phyloP scores from a whole-genome alignment of 2,113 vertebrate species.

The Nerophis ophidion region DNA sequence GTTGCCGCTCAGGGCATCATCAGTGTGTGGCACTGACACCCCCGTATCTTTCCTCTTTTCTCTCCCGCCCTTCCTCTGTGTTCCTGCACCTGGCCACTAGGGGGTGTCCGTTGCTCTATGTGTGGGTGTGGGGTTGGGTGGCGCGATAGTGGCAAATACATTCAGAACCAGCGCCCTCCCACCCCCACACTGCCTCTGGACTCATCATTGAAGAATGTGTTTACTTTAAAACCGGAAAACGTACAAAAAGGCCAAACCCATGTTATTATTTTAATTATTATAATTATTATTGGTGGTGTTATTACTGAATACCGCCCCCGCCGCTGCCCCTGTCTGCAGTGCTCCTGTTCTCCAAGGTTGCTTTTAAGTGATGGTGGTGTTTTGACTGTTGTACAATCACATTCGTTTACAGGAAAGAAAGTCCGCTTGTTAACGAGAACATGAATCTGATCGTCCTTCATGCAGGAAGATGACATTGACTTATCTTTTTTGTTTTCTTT shows the following conservation, averaged over 20 bases:
- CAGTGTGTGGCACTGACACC: constrained; percentile 71
- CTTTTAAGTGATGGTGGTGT: constrained; percentile 67
- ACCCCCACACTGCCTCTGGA: constrained; percentile 53
- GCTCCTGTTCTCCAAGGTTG: constrained; percentile 41
- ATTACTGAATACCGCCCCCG: constrained; percentile 43
- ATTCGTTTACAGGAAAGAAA: constrained; percentile 75
- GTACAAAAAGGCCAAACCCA: constrained; percentile 79
- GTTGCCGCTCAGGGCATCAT: constrained; percentile 81
- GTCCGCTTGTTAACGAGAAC: constrained; percentile 11
- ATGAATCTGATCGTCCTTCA: constrained; percentile 53
- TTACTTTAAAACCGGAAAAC: constrained; percentile 69
- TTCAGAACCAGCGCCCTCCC: constrained; percentile 63
- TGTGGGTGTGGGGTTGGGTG: constrained; percentile 23
- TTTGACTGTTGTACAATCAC: constrained; percentile 83
- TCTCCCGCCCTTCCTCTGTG: constrained; percentile 62
- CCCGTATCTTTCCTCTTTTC: constrained; percentile 38
- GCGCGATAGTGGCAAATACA: constrained; percentile 57
- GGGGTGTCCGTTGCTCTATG: constrained; percentile 10
- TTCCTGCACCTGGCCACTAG: constrained; percentile 71
- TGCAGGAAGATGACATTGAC: constrained; percentile 70
- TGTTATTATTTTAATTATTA: constrained; percentile 60
- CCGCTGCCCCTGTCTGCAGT: constrained; percentile 20
- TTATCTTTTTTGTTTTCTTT: constrained; percentile 37
- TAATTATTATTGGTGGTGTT: constrained; percentile 66
- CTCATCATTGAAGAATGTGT: constrained; percentile 56